Evolutionary conservation across 2,113 vertebrate species (phyloP), one percentile per base, ranked within the genome.

Genomic region (Cyprinus carpio): DNA sequence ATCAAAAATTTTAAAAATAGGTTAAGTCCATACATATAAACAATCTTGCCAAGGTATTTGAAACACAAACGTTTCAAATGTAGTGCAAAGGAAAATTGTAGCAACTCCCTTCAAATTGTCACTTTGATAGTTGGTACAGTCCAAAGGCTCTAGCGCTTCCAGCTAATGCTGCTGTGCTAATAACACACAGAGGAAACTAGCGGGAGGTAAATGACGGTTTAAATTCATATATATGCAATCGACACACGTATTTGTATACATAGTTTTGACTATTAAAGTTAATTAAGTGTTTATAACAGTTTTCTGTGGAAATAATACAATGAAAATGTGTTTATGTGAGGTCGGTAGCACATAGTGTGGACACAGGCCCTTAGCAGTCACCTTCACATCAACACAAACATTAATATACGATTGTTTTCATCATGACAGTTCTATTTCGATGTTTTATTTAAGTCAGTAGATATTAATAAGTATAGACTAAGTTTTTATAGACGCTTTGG

Each of bases 91-190:
- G 29, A 67, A 67, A 67, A 31, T 34, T 9, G 18, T 34, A 31
- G 12, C 10, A 0, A 20, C 56, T 80, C 29, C 23, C 9, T 49
- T 75, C 25, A 46, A 51, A 18, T n/a, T 25, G 1, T 34, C 13
- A 15, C 72, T 2, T 25, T 5, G 9, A 3, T 0, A 90, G 69
- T 90, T 94, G 92, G 94, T 92, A 89, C 6, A 85, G 81, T 91
- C 92, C 92, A 13, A 84, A 91, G 93, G 88, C 93, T 94, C 91
- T 84, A 60, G 34, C 49, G 23, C 58, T 37, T 12, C 4, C 13
- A 1, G 81, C 81, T 82, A 82, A 82, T 72, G 65, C 49, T 82
- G 40, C 49, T 82, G 64, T 58, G 81, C 81, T 82, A 72, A 34
- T 31, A 80, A 43, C 34, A 72, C 25, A 69, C 80, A 64, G 56